These are phyloP conservation scores for Allacma fusca DNA, from an alignment of 2,888 invertebrate species.

Conservation along the genomic window DNA sequence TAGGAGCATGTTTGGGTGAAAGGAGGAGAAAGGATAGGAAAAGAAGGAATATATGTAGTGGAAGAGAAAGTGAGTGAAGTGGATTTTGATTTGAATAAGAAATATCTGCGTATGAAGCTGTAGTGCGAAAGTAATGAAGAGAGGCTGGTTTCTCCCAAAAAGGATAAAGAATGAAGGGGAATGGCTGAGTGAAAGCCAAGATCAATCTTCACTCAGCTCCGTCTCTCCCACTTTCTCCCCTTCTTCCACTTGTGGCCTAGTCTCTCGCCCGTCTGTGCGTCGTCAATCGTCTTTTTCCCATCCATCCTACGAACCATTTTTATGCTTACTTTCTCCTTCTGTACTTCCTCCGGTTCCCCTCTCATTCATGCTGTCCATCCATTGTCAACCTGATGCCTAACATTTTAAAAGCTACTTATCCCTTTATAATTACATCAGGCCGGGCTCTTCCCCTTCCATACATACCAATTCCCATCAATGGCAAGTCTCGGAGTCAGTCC, in stretches of 20 bases:
- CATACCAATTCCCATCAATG: too few species aligned
- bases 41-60: too few species aligned
- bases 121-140: slow-evolving; percentile 39
- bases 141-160: background rate
- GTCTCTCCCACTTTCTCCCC: background rate
- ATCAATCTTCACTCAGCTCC: slow-evolving; percentile 39
- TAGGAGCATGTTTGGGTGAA: too few species aligned
- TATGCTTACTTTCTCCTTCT: background rate
- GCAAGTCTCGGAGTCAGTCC: too few species aligned
- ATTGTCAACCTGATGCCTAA: too few species aligned
- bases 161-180: slow-evolving; percentile 33
- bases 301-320: too few species aligned
- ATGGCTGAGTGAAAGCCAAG: slow-evolving; percentile 39
- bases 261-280: background rate
- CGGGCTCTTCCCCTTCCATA: too few species aligned
- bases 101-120: slow-evolving; percentile 19
- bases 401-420: too few species aligned
- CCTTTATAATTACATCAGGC: too few species aligned
- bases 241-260: background rate
- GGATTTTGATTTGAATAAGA: slow-evolving; percentile 16
- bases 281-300: background rate
- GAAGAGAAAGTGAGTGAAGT: background rate
- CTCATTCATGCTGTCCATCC: too few species aligned
- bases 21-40: too few species aligned
- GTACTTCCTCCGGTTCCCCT: too few species aligned